Evolutionary conservation across 1,140 invertebrate species (phyloP), one percentile per base, ranked within the genome.

Genomic region (Drosophila athabasca): DNA sequence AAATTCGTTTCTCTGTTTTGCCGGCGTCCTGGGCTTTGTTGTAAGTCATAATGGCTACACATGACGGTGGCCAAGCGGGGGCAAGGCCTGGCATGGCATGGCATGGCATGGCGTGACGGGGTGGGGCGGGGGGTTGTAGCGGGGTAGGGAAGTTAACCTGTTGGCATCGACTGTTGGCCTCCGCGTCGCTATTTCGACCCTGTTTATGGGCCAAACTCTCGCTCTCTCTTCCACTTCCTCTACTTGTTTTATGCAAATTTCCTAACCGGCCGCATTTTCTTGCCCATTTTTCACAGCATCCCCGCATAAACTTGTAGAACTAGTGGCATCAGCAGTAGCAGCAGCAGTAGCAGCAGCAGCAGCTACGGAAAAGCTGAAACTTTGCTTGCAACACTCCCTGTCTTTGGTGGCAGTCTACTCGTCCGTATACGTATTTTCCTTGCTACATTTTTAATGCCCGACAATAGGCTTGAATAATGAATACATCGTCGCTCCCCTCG

Each of bases 191-290:
- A 43, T 45, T 57, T 35, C 67, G 35, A 5, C 35, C 35, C 80
- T 82, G 78, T 88, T 87, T 87, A 88, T 87, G 83, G 87, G 78
- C 62, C 82, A 79, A 75, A 79, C 78, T 76, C 82, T 84, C 81
- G 67, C 53, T 35, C 70, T 69, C 24, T 35, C 70, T 69, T 0
- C 24, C 5, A 4, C 4, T 26, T 26, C 44, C 24, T 43, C 35
- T 52, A 57, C 64, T 52, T 51, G 67, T 67, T 87, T 82, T 87
- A 85, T 85, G 82, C 78, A 85, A 85, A 85, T 87, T 78, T 76
- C 67, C 50, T 31, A 70, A 87, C 79, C 82, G 64, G 62, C 55
- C 81, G 76, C 81, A 77, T 77, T 85, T 87, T 81, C 77, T 85
- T 69, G 68, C 62, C 72, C 78, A 78, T 87, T 85, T 78, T 78